These are phyloP conservation scores for Fulmarus glacialis DNA, from an alignment of 2,113 vertebrate species.

Conservation along the genomic window DNA sequence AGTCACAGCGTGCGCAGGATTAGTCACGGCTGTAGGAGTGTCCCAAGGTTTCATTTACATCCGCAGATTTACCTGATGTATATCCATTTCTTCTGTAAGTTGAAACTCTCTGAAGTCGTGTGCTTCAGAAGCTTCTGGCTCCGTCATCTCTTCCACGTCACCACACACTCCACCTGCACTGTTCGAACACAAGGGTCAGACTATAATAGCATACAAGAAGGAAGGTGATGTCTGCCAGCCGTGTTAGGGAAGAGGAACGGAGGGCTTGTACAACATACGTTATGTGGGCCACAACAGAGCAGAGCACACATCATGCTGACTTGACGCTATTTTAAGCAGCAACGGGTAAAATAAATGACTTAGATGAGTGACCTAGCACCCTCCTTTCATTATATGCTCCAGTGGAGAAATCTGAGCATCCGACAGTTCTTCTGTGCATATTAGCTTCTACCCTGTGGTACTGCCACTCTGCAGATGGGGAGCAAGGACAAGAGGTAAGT, in stretches of 20 bases:
- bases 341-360: background rate
- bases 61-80: conserved; percentile 17
- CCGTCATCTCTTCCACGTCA: background rate
- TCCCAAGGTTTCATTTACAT: conserved; percentile 39
- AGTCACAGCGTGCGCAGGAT: conserved; percentile 37
- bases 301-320: background rate
- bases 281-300: conserved; percentile 28
- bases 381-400: background rate
- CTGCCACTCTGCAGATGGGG: background rate
- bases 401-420: background rate
- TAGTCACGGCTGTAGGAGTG: conserved; percentile 47
- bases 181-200: accelerated
- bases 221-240: background rate
- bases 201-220: background rate
- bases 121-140: background rate
- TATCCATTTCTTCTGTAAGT: background rate
- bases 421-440: accelerated
- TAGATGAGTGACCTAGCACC: background rate
- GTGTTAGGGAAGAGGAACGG: background rate
- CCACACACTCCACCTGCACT: background rate
- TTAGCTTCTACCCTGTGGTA: background rate
- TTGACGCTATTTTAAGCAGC: background rate
- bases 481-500: background rate
- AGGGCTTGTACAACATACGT: conserved; percentile 22
- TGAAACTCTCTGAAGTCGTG: background rate